Percentiles rank a stretch among this genome's conserved stretches.
Conservation (phyloP, 1,140 invertebrate species). For the Pteromalus puparum region DNA sequence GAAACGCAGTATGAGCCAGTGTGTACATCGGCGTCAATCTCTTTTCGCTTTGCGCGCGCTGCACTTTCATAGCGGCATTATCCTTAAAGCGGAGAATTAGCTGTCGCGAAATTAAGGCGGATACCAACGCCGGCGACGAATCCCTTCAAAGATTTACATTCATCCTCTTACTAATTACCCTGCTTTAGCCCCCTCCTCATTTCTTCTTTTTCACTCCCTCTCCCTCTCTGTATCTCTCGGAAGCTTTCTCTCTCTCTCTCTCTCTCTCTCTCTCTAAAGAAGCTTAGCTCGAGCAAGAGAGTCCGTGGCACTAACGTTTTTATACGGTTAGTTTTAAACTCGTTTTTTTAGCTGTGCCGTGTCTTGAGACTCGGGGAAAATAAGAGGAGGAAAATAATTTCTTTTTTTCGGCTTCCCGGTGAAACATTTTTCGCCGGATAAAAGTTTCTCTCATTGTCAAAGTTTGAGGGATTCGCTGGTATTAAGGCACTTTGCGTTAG, state of each 20-base stretch:
- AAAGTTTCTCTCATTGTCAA: not conserved
- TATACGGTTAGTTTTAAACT: conserved; percentile 31
- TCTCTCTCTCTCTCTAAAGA: not conserved
- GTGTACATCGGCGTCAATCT: not conserved
- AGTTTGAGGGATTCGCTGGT: not conserved
- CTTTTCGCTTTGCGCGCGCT: not conserved
- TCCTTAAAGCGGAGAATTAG: conserved; percentile 37
- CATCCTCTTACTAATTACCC: conserved; percentile 48
- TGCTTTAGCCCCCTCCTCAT: not conserved
- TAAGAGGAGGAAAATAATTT: conserved; percentile 16
- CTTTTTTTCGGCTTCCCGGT: not conserved
- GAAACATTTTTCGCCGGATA: not conserved
- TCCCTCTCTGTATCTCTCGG: conserved; percentile 14
- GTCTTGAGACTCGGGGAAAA: conserved; percentile 18
- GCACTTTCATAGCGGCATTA: conserved; percentile 15
- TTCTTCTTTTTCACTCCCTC: not conserved
- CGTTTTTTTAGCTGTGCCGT: not conserved
- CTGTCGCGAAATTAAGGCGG: conserved; percentile 44
- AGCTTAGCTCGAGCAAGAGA: conserved; percentile 1
- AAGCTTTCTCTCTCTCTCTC: conserved; percentile 7
- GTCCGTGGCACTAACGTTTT: conserved; percentile 36
- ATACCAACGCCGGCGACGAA: conserved; percentile 27
- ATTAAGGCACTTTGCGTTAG: not conserved
- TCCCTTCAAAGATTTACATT: conserved; percentile 51
- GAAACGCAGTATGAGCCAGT: not conserved